Conservation (phyloP, 2,797 vertebrate genomes). For the Lutjanus campechanus region DNA sequence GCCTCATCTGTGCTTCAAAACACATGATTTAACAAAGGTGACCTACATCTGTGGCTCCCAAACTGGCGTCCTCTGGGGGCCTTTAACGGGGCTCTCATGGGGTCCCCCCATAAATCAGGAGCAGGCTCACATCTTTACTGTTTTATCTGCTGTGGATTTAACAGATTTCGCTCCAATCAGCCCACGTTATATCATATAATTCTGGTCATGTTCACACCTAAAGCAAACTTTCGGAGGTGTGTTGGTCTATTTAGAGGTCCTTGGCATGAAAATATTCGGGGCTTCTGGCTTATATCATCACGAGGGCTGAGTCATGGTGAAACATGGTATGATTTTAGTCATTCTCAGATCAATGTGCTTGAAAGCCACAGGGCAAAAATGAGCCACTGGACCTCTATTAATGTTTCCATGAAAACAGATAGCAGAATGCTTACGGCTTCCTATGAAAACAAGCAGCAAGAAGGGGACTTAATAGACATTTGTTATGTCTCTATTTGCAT, state of each 20-base stretch:
- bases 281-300: background rate
- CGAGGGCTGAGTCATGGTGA: background rate
- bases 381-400: background rate
- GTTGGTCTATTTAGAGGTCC: slow-evolving; percentile 1
- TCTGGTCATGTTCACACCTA: background rate
- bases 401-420: too few species aligned
- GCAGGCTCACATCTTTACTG: slow-evolving; percentile 11
- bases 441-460: too few species aligned
- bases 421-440: too few species aligned
- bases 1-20: slow-evolving; percentile 49
- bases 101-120: slow-evolving; percentile 17
- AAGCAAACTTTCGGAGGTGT: background rate
- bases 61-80: slow-evolving; percentile 18
- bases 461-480: too few species aligned
- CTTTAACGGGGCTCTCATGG: slow-evolving; percentile 18
- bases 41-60: slow-evolving; percentile 60
- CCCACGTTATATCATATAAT: background rate
- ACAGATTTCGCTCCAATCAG: background rate
- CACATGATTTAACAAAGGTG: slow-evolving; percentile 57
- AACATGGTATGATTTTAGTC: background rate
- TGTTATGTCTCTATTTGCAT: too few species aligned
- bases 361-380: background rate
- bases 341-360: background rate
- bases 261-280: background rate
- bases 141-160: slow-evolving; percentile 12